A percentile compares a stretch with the other conserved stretches of the same genome.
phyloP scores from a whole-genome alignment of 2,797 vertebrate genomes.

The Amphiprion clarkii region DNA sequence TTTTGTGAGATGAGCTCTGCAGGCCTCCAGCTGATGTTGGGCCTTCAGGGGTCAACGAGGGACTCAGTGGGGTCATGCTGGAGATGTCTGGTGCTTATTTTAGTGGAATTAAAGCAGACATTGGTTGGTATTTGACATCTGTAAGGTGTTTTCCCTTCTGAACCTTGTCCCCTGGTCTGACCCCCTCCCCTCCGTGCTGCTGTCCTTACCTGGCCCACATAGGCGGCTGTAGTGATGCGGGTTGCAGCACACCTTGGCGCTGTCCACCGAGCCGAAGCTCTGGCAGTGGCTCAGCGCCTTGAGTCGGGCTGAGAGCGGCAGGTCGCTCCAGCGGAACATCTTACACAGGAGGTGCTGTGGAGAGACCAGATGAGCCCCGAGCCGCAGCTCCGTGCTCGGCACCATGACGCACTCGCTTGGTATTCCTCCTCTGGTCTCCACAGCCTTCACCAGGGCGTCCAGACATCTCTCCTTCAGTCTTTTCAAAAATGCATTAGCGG shows the following conservation, averaged over 20 bases:
- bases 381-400: conserved; percentile 84
- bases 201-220: conserved; percentile 93
- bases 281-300: conserved; percentile 93
- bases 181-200: neutral
- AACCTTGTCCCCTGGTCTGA: neutral
- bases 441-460: conserved; percentile 91
- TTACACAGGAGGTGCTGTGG: conserved; percentile 91
- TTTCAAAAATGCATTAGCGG: conserved; percentile 90
- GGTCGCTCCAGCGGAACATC: conserved; percentile 96
- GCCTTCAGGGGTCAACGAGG: neutral
- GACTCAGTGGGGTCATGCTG: neutral
- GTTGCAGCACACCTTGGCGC: conserved; percentile 93
- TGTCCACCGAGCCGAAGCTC: conserved; percentile 86
- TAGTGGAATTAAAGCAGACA: neutral
- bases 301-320: conserved; percentile 90
- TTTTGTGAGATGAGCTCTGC: neutral
- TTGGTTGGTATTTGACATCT: no score
- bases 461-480: conserved; percentile 93
- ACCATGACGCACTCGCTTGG: conserved; percentile 90
- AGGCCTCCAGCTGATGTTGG: conserved; percentile 5
- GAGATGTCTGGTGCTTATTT: conserved; percentile 3
- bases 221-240: conserved; percentile 97
- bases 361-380: conserved; percentile 86
- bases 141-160: neutral
- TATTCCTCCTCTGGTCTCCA: conserved; percentile 93